Percentiles rank a stretch among this genome's conserved stretches.
Conservation (phyloP, 2,888 invertebrate genomes). For the Volucella inflata region DNA sequence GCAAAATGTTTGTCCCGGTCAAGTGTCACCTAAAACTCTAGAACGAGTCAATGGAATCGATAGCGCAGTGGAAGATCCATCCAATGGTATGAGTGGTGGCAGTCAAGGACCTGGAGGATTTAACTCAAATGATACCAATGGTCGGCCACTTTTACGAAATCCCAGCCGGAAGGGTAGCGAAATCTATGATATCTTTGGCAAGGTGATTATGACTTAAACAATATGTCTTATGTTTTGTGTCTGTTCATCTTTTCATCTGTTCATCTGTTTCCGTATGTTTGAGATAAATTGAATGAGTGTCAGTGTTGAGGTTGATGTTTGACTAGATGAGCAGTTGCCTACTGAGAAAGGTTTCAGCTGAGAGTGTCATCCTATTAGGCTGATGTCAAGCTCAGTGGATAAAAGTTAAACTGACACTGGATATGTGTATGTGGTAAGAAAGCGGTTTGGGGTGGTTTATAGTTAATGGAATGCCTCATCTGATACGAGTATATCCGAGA, state of each 20-base stretch:
- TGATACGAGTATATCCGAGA: background rate
- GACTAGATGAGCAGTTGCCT: background rate
- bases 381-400: conserved; percentile 3
- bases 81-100: conserved; percentile 73
- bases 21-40: conserved; percentile 81
- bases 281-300: conserved; percentile 8
- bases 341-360: background rate
- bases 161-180: conserved; percentile 77
- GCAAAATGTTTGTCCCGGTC: conserved; percentile 83
- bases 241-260: conserved; percentile 20
- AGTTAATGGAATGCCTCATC: conserved; percentile 11
- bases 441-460: background rate
- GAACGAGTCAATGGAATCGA: conserved; percentile 82
- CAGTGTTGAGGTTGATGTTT: background rate
- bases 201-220: conserved; percentile 79
- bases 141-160: conserved; percentile 66
- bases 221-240: conserved; percentile 42
- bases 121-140: conserved; percentile 36
- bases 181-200: conserved; percentile 81
- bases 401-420: background rate
- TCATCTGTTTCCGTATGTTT: background rate
- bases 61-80: conserved; percentile 79
- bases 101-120: conserved; percentile 76
- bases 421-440: conserved; percentile 1
- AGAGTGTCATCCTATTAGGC: background rate